A percentile compares a stretch with the other conserved stretches of the same genome.
phyloP scores from a whole-genome alignment of 92 coral and sea anemone genomes.

The Phenganax subtilis region DNA sequence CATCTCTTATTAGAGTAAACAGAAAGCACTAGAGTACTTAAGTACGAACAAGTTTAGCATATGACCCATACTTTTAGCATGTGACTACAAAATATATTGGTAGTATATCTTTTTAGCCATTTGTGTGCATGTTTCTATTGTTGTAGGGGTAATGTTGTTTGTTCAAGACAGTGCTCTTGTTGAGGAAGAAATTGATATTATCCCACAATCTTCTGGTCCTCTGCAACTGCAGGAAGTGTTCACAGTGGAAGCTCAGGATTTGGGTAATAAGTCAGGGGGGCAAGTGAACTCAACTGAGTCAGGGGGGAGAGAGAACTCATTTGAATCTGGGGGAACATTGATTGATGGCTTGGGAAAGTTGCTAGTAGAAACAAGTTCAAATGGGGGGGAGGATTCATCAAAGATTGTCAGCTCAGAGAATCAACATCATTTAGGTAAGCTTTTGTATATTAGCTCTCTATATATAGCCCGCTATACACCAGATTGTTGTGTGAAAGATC shows the following conservation, averaged over 20 bases:
- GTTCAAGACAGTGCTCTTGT: constrained; percentile 80
- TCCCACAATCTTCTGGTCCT: constrained; percentile 17
- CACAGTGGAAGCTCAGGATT: background rate
- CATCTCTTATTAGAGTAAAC: too few relatives aligned
- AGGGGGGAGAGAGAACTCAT: constrained; percentile 33
- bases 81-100: too few relatives aligned
- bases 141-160: constrained; percentile 63
- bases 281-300: constrained; percentile 39
- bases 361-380: constrained; percentile 62
- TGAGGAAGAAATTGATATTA: background rate
- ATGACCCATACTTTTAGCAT: too few relatives aligned
- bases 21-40: too few relatives aligned
- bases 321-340: constrained; percentile 26
- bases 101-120: background rate
- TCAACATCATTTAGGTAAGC: background rate
- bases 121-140: background rate
- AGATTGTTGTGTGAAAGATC: background rate
- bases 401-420: background rate
- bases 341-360: constrained; percentile 62
- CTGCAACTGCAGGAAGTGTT: background rate
- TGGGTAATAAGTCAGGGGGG: constrained; percentile 60
- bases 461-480: too few relatives aligned
- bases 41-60: too few relatives aligned
- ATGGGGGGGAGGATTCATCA: constrained; percentile 12
- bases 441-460: background rate